These are phyloP conservation scores for Girardia tigrina DNA, from an alignment of 2,888 invertebrate genomes.

Conservation along the genomic window DNA sequence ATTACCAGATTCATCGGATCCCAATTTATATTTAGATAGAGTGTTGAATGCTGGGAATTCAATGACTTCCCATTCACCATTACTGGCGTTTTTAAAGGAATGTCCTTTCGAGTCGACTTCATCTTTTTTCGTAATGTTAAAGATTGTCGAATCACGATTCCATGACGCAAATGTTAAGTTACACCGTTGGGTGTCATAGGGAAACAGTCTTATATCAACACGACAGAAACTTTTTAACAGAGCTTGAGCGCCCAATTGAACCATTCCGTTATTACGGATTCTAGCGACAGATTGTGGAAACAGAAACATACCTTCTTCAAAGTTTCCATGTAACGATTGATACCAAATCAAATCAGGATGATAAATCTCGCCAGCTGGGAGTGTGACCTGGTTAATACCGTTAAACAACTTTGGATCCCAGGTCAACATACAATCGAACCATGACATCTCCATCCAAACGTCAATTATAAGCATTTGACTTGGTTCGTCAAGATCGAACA, in stretches of 20 bases:
- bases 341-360: slow-evolving; percentile 35
- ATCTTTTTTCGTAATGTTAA: slow-evolving; percentile 30
- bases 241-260: slow-evolving; percentile 35
- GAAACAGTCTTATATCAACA: slow-evolving; percentile 32
- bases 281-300: slow-evolving; percentile 35
- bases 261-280: slow-evolving; percentile 33
- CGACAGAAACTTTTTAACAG: slow-evolving; percentile 36
- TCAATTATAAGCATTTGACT: slow-evolving; percentile 36
- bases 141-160: slow-evolving; percentile 34
- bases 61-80: slow-evolving; percentile 36
- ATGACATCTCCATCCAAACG: slow-evolving; percentile 36
- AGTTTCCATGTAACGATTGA: slow-evolving; percentile 36
- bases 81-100: slow-evolving; percentile 34
- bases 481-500: slow-evolving; percentile 36
- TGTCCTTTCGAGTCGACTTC: slow-evolving; percentile 28
- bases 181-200: slow-evolving; percentile 34
- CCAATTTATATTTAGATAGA: slow-evolving; percentile 13
- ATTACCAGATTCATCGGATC: slow-evolving; percentile 30
- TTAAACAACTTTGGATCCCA: slow-evolving; percentile 32
- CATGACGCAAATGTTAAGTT: slow-evolving; percentile 36
- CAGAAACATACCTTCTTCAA: slow-evolving; percentile 36
- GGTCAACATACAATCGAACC: slow-evolving; percentile 33
- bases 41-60: slow-evolving; percentile 34
- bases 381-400: slow-evolving; percentile 29
- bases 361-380: slow-evolving; percentile 34